Evolutionary conservation across 64 coral and sea anemone species (phyloP).

Genomic region (Dendronephthya gigantea): DNA sequence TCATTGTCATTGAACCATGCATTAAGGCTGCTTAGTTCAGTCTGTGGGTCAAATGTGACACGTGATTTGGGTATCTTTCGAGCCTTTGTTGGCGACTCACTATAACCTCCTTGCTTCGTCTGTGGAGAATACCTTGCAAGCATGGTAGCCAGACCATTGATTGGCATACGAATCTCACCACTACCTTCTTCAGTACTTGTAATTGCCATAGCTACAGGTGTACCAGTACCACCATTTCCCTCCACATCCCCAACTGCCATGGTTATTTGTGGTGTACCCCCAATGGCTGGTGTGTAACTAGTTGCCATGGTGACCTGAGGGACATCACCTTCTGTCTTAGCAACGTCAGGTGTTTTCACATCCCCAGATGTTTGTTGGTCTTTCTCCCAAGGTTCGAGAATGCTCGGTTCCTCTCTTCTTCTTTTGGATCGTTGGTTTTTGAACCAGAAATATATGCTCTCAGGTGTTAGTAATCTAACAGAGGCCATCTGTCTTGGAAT

Average conservation of each 20-base stretch:
- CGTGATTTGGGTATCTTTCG: not conserved
- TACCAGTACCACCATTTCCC: too few species aligned
- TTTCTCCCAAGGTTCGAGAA: not conserved
- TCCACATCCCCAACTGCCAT: too few species aligned
- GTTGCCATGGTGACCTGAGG: not conserved
- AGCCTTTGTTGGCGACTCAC: not conserved
- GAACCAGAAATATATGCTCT: not conserved
- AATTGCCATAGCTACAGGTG: too few species aligned
- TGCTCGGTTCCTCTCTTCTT: not conserved
- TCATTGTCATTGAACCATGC: not conserved
- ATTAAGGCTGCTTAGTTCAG: not conserved
- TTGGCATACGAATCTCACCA: too few species aligned
- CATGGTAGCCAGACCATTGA: not conserved
- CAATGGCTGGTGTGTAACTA: not conserved
- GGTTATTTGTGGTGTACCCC: too few species aligned
- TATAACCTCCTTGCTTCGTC: too few species aligned
- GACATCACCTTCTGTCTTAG: not conserved
- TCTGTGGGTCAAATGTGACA: not conserved
- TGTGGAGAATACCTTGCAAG: not conserved
- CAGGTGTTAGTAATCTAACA: not conserved
- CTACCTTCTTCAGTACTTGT: too few species aligned
- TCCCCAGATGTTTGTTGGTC: not conserved
- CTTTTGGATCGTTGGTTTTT: not conserved
- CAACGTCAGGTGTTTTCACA: not conserved
- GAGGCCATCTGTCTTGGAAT: not conserved